phyloP scores from a whole-genome alignment of 2,113 vertebrate species.

The Petaurus breviceps region DNA sequence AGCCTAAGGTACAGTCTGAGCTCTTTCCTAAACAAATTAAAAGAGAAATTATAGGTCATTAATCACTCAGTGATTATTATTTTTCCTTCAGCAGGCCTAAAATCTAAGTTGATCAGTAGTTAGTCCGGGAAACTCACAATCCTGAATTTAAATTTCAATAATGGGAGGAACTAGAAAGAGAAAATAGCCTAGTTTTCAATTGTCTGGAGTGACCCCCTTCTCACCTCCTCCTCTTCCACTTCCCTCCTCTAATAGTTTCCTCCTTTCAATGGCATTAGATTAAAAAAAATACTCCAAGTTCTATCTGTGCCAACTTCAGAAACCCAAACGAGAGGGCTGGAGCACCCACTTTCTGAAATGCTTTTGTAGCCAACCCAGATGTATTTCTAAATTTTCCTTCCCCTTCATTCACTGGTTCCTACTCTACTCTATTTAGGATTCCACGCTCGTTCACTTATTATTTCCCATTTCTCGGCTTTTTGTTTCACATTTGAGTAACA shows the following conservation, averaged over 20 bases:
- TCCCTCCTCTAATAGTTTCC: slow-evolving; percentile 59
- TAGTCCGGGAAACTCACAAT: slow-evolving; percentile 53
- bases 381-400: slow-evolving; percentile 83
- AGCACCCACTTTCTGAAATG: slow-evolving; percentile 73
- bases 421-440: slow-evolving; percentile 84
- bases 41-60: slow-evolving; percentile 66
- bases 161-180: slow-evolving; percentile 30
- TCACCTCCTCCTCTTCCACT: slow-evolving; percentile 41
- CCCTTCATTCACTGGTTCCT: slow-evolving; percentile 78
- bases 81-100: slow-evolving; percentile 59
- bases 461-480: slow-evolving; percentile 81
- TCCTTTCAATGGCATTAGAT: slow-evolving; percentile 57
- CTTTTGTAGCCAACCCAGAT: slow-evolving; percentile 84
- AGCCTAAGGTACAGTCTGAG: slow-evolving; percentile 41
- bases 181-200: slow-evolving; percentile 5
- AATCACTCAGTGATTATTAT: slow-evolving; percentile 59
- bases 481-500: slow-evolving; percentile 79
- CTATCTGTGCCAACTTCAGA: slow-evolving; percentile 71
- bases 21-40: slow-evolving; percentile 64
- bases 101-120: slow-evolving; percentile 52
- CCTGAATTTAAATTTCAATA: slow-evolving; percentile 24
- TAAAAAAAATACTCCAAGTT: slow-evolving; percentile 33
- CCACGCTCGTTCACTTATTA: slow-evolving; percentile 84
- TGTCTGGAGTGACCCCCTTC: slow-evolving; percentile 34
- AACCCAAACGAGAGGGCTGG: slow-evolving; percentile 66